Percentiles rank a stretch among this genome's conserved stretches.
These are phyloP conservation scores for Sarcophilus harrisii DNA, from an alignment of 2,797 vertebrate genomes.

Conservation along the genomic window DNA sequence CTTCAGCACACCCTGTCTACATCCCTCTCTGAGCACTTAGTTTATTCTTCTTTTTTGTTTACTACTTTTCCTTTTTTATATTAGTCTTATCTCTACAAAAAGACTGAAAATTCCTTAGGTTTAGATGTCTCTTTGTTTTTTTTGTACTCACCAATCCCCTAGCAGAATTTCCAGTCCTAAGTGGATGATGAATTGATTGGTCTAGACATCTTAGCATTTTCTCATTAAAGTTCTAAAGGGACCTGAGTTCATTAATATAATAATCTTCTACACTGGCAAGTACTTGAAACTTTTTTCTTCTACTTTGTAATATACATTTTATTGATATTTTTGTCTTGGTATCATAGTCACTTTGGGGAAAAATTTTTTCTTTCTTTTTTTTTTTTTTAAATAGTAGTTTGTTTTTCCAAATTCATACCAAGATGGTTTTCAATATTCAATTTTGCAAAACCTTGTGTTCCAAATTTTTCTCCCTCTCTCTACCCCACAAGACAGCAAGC, in stretches of 20 bases:
- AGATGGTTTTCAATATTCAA: too few relatives aligned
- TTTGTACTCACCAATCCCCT: background rate
- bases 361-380: too few relatives aligned
- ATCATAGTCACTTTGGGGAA: too few relatives aligned
- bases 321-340: too few relatives aligned
- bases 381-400: too few relatives aligned
- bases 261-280: background rate
- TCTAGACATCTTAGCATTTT: background rate
- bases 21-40: background rate
- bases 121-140: background rate
- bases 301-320: too few relatives aligned
- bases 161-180: background rate
- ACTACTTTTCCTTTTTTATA: background rate
- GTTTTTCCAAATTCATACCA: too few relatives aligned
- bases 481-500: too few relatives aligned
- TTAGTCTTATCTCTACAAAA: background rate
- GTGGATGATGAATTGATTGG: background rate
- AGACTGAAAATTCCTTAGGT: background rate
- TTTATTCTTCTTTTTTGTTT: background rate
- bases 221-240: background rate
- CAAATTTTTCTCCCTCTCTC: too few relatives aligned
- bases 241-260: background rate
- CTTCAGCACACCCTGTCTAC: too few relatives aligned
- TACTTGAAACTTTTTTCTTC: background rate
- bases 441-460: too few relatives aligned